These are phyloP conservation scores for Heterotis niloticus DNA, from an alignment of 2,113 vertebrate genomes.

Conservation along the genomic window DNA sequence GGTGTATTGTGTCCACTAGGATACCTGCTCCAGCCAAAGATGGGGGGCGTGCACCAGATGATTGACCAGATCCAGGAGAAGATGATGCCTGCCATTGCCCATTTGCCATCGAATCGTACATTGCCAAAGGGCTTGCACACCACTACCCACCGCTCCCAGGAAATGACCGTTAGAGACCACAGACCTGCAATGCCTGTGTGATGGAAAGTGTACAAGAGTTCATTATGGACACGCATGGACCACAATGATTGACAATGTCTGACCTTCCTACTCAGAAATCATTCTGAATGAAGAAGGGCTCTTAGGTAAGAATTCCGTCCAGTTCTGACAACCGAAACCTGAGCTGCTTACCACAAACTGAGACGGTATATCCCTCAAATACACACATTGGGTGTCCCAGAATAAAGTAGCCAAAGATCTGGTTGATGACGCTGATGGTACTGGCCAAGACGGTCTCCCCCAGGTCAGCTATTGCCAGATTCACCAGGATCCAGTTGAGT, in stretches of 20 bases:
- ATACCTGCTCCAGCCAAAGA: slow-evolving; percentile 88
- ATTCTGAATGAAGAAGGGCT: too few species aligned
- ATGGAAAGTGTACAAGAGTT: not conserved
- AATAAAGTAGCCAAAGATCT: slow-evolving; percentile 80
- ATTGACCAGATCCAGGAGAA: slow-evolving; percentile 79
- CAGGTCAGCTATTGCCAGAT: slow-evolving; percentile 81
- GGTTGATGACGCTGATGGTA: slow-evolving; percentile 80
- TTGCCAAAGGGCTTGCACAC: slow-evolving; percentile 91
- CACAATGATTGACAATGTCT: too few species aligned
- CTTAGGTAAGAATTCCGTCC: not conserved
- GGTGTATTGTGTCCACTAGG: not conserved
- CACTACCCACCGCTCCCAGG: slow-evolving; percentile 87
- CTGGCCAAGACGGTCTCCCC: slow-evolving; percentile 80
- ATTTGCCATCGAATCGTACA: slow-evolving; percentile 79
- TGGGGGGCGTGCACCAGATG: slow-evolving; percentile 71
- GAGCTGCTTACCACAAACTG: slow-evolving; percentile 70
- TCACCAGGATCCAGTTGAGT: slow-evolving; percentile 91
- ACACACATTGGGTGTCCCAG: slow-evolving; percentile 81
- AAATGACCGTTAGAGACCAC: slow-evolving; percentile 82
- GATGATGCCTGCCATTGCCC: slow-evolving; percentile 68
- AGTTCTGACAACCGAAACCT: not conserved
- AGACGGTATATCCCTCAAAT: slow-evolving; percentile 75
- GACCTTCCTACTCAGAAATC: too few species aligned
- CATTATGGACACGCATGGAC: not conserved
- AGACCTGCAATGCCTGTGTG: slow-evolving; percentile 71